phyloP scores from a whole-genome alignment of 2,888 invertebrate genomes.

The Eutolmus rufibarbis region DNA sequence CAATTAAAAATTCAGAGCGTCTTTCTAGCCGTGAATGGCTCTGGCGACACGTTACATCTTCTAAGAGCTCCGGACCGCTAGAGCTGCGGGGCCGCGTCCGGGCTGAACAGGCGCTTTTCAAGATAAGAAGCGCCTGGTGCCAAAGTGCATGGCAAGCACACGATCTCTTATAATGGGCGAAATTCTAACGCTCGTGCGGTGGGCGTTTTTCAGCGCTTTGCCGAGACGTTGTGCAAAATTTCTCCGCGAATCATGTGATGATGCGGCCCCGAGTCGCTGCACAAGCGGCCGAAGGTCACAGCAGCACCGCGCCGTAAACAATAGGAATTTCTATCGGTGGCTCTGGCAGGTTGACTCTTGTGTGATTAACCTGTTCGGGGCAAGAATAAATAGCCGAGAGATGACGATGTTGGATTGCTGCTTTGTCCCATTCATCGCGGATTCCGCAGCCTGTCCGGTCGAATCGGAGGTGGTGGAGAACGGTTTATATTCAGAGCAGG shows the following conservation, averaged over 20 bases:
- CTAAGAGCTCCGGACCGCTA: neutral
- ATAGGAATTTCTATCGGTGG: neutral
- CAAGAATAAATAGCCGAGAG: neutral
- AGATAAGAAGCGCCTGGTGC: neutral
- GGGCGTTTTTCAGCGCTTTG: neutral
- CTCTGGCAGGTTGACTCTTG: neutral
- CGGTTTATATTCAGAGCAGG: neutral
- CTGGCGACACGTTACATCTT: neutral
- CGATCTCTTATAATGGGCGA: neutral
- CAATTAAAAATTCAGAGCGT: neutral
- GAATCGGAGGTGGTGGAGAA: neutral
- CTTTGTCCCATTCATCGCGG: neutral
- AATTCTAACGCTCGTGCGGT: neutral
- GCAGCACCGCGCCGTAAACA: neutral
- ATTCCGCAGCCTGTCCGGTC: neutral
- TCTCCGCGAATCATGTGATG: neutral
- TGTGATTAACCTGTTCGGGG: neutral
- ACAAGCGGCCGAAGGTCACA: neutral
- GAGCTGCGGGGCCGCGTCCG: neutral
- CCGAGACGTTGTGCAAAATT: neutral
- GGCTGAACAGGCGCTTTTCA: neutral
- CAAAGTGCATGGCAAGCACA: neutral
- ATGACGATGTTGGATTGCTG: neutral
- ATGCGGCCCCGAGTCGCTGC: neutral
- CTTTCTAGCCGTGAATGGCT: neutral